A percentile compares a stretch with the other conserved stretches of the same genome.
Conservation (phyloP, 2,888 invertebrate species). For the Bedellia somnulentella region DNA sequence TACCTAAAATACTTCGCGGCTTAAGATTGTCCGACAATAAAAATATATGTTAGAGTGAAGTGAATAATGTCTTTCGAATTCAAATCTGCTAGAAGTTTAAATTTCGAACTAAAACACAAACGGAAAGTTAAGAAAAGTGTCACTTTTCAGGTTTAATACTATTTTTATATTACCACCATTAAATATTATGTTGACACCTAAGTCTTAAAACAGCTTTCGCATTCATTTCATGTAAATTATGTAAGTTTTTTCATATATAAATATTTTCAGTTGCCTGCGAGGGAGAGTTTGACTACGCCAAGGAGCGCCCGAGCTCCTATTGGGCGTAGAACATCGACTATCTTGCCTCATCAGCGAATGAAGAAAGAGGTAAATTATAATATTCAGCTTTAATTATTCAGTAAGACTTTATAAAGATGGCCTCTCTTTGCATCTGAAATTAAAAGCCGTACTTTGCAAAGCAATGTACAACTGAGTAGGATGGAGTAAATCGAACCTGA, state of each 20-base stretch:
- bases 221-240: not conserved
- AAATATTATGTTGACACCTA: no score
- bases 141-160: slow-evolving; percentile 28
- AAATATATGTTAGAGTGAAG: no score
- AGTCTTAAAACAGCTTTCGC: no score
- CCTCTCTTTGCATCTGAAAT: no score
- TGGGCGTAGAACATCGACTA: slow-evolving; percentile 32
- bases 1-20: no score
- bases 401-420: no score
- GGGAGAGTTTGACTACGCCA: slow-evolving; percentile 45
- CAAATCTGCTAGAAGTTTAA: slow-evolving; percentile 28
- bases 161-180: no score
- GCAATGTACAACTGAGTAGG: no score
- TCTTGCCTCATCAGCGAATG: slow-evolving; percentile 49
- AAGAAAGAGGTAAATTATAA: slow-evolving; percentile 35
- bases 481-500: no score
- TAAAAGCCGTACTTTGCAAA: no score
- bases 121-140: slow-evolving; percentile 39
- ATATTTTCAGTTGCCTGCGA: slow-evolving; percentile 33
- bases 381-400: no score
- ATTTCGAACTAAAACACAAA: slow-evolving; percentile 39
- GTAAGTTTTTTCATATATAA: not conserved
- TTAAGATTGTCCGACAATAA: no score
- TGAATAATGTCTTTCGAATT: slow-evolving; percentile 33
- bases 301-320: slow-evolving; percentile 50